Evolutionary conservation across 2,113 vertebrate species (phyloP), one percentile per base, ranked within the genome.

Genomic region (Grantiella picta): DNA sequence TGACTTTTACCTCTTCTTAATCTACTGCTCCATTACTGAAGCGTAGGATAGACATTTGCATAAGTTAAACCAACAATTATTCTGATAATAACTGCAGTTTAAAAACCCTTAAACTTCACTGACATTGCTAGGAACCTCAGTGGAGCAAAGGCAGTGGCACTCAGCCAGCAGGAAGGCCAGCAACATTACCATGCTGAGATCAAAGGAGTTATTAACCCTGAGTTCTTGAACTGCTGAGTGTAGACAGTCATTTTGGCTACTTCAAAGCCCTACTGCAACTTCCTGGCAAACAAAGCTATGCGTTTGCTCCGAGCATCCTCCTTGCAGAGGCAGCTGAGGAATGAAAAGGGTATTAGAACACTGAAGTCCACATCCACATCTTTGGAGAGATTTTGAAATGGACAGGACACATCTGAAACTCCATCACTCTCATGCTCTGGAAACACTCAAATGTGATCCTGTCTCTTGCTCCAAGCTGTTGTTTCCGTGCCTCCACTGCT

Each of bases 51-150:
- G 31, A 69, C 13, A 85, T 87, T 77, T 72, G 63, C 63, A 38
- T 73, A 89, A 91, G 27, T 64, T 92, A 91, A 92, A 87, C 22
- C 66, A 92, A 91, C 59, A 91, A 53, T 72, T 82, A 91, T 4
- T 50, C 68, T 33, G 38, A 53, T 53, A 36, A 83, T 52, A 91
- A 91, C 40, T 1, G 3, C 40, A 50, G 56, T 36, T 89, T 79
- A 38, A 91, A 92, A 85, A 56, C 54, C 70, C 50, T 85, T 73
- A 82, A 85, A 59, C 59, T 66, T 66, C 50, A 29, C 35, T 59
- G 78, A 47, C 71, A 83, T 60, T 40, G 52, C 83, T 64, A 23
- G 36, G 50, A 44, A 86, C 76, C 82, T 82, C 82, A 45, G 5
- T 12, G 54, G 71, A 81, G 71, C 2, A 0, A 94, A 76, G 75